Percentiles rank a stretch among this genome's conserved stretches.
Conservation (phyloP, 2,888 invertebrate genomes). For the Alsophila aescularia region DNA sequence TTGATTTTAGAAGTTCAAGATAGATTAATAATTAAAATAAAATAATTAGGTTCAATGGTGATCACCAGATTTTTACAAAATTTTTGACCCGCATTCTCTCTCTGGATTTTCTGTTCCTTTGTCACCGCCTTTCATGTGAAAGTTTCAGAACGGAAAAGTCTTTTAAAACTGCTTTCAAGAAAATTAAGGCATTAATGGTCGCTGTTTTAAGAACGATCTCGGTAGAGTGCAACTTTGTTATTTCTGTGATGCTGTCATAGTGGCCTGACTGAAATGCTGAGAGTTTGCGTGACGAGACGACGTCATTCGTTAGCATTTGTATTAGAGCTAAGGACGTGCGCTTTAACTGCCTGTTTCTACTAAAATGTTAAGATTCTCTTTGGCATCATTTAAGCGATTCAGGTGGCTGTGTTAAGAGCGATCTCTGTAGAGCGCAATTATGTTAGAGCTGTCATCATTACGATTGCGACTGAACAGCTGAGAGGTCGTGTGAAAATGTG, state of each 20-base stretch:
- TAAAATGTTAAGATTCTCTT: background rate
- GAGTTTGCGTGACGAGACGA: conserved; percentile 2
- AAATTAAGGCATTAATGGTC: conserved; percentile 82
- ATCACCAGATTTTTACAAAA: too few relatives aligned
- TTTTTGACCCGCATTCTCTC: conserved; percentile 45
- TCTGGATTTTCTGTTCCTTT: conserved; percentile 61
- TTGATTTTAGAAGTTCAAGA: too few relatives aligned
- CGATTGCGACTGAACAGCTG: too few relatives aligned
- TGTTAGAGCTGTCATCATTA: too few relatives aligned
- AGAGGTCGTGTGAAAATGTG: too few relatives aligned
- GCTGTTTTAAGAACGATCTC: conserved; percentile 59
- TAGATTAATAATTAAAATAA: too few relatives aligned
- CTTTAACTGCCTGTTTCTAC: background rate
- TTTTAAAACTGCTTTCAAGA: conserved; percentile 82
- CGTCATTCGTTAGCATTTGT: conserved; percentile 13
- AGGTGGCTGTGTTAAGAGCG: too few relatives aligned
- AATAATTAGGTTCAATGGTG: too few relatives aligned
- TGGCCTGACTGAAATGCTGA: conserved; percentile 7
- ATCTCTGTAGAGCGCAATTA: too few relatives aligned
- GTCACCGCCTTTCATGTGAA: conserved; percentile 77
- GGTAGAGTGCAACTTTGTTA: conserved; percentile 39
- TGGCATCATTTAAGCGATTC: too few relatives aligned
- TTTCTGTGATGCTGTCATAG: conserved; percentile 6
- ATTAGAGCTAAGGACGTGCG: background rate
- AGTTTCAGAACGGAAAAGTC: conserved; percentile 80